A percentile compares a stretch with the other conserved stretches of the same genome.
Evolutionary conservation across 92 coral and sea anemone genomes (phyloP).

Genomic region (Paramuricea clavata): DNA sequence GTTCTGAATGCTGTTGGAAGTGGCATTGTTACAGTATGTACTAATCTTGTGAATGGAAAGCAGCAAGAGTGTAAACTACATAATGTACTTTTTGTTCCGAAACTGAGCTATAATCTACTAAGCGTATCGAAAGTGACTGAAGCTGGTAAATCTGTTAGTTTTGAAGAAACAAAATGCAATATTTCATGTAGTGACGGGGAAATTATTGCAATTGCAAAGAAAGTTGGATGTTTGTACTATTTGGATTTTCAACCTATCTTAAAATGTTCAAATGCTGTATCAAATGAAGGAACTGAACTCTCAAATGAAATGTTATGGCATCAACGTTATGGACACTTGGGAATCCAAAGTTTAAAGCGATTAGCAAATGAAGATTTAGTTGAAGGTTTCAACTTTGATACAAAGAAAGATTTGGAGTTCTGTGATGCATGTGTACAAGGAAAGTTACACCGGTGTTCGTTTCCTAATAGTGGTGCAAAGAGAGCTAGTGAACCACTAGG

Average conservation of each 20-base stretch:
- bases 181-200: slow-evolving; percentile 59
- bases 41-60: slow-evolving; percentile 61
- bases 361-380: slow-evolving; percentile 54
- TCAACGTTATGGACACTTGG: slow-evolving; percentile 74
- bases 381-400: slow-evolving; percentile 64
- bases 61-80: slow-evolving; percentile 50
- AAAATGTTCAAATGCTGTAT: slow-evolving; percentile 49
- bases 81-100: slow-evolving; percentile 68
- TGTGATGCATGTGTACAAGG: slow-evolving; percentile 75
- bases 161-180: slow-evolving; percentile 57
- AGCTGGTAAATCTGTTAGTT: slow-evolving; percentile 52
- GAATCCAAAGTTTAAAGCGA: slow-evolving; percentile 57
- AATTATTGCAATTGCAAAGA: slow-evolving; percentile 61
- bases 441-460: slow-evolving; percentile 54
- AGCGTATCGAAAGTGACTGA: slow-evolving; percentile 67
- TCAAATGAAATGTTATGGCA: slow-evolving; percentile 68
- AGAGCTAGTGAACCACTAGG: slow-evolving; percentile 55
- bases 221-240: slow-evolving; percentile 65
- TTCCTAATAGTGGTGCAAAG: slow-evolving; percentile 59
- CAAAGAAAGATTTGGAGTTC: slow-evolving; percentile 51
- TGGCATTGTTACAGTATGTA: slow-evolving; percentile 56
- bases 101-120: slow-evolving; percentile 58
- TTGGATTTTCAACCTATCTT: slow-evolving; percentile 37
- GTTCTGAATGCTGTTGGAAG: slow-evolving; percentile 56
- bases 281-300: slow-evolving; percentile 22